Base-by-base conservation (phyloP, 2,888 invertebrate species). In the Leptopilina syphax region DNA sequence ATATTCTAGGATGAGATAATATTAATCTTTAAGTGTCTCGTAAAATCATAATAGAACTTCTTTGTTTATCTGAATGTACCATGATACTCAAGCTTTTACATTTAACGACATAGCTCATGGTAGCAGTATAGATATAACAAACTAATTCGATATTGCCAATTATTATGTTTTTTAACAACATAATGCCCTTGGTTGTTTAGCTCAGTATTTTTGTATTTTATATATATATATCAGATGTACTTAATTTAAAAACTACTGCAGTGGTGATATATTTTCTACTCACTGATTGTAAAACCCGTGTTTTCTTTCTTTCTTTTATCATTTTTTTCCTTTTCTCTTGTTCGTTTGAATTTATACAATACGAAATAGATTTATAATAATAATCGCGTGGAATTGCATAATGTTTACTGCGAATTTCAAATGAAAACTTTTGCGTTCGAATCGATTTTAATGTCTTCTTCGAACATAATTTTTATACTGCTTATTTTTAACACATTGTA, bases 201-300 rank as follows among this genome's bases (percentile, higher is more conserved):
- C 89, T 89, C 91, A 92, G 91, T 92, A 91, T 92, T 92, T 92
- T 91, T 90, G 84, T 89, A 89, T 88, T 87, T 86, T 89, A 84
- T 87, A 87, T 87, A 87, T 85, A 87, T 83, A 83, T 81, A 84
- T 89, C 86, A 87, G 88, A 88, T 91, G 90, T 90, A 90, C 91
- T 90, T 90, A 90, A 90, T 89, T 91, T 89, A 88, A 89, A 87
- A 89, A 87, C 87, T 83, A 87, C 87, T 83, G 84, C 87, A 86
- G 84, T 86, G 88, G 89, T 90, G 87, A 90, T 88, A 84, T 80
- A 85, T 87, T 87, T 87, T 86, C 85, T 87, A 87, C 84, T 86
- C 86, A 57, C 81, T 85, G 81, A 83, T 84, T 85, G 85, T 85
- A 84, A 86, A 84, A 84, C 79, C 79, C 77, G 78, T 73, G 63